These are phyloP conservation scores for Sparidentex hasta DNA, from an alignment of 2,797 vertebrate species.

Conservation along the genomic window DNA sequence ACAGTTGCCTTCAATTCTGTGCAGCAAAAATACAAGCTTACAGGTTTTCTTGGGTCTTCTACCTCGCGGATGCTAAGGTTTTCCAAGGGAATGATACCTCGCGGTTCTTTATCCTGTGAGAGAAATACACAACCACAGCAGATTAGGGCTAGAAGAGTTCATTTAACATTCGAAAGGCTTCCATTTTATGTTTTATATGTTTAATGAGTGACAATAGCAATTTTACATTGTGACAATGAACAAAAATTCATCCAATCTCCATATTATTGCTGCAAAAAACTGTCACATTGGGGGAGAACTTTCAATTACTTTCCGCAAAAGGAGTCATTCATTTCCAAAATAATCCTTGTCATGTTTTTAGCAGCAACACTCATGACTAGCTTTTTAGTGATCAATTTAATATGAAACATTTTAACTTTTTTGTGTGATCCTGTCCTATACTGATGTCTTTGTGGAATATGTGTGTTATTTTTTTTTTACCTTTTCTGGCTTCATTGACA, in stretches of 20 bases:
- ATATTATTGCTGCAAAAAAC: neutral
- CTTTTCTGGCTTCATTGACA: no score
- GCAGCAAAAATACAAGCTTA: slow-evolving; percentile 66
- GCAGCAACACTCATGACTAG: neutral
- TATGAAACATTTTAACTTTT: neutral
- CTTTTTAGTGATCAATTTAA: neutral
- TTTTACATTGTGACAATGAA: neutral
- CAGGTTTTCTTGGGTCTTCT: slow-evolving; percentile 95
- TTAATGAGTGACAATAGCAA: no score
- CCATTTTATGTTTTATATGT: neutral
- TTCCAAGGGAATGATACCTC: slow-evolving; percentile 95
- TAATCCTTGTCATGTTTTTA: neutral
- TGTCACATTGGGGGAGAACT: neutral
- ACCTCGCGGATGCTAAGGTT: slow-evolving; percentile 96
- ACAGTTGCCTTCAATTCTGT: no score
- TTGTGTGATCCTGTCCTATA: neutral
- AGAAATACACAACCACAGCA: slow-evolving; percentile 38
- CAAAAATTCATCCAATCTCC: neutral
- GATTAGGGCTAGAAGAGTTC: neutral
- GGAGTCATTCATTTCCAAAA: neutral
- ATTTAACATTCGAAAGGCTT: neutral
- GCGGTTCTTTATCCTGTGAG: slow-evolving; percentile 93
- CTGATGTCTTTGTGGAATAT: neutral
- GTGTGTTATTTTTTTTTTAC: no score
- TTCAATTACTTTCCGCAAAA: neutral